These are phyloP conservation scores for Ceratina calcarata DNA, from an alignment of 1,140 invertebrate species.

Conservation along the genomic window DNA sequence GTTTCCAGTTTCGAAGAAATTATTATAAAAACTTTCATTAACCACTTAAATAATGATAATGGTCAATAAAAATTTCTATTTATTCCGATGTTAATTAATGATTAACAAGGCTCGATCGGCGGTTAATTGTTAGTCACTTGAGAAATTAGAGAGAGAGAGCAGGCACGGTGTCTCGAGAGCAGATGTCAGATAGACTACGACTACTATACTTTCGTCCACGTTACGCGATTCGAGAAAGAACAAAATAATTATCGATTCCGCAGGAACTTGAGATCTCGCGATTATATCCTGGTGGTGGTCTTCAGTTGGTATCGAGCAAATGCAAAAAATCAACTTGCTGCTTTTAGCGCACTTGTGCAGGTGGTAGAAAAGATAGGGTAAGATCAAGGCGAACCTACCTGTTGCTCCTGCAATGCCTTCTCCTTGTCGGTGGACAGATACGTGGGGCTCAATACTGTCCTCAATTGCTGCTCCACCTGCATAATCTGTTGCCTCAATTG, in stretches of 20 bases:
- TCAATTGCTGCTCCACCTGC: slow-evolving; percentile 91
- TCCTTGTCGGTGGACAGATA: slow-evolving; percentile 91
- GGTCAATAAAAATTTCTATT: not conserved
- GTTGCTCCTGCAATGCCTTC: slow-evolving; percentile 91
- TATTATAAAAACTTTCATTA: not conserved
- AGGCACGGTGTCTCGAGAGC: slow-evolving; percentile 16
- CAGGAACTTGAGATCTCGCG: slow-evolving; percentile 16
- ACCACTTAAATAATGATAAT: not conserved
- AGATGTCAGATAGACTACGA: slow-evolving; percentile 16
- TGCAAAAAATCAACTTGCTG: slow-evolving; percentile 72
- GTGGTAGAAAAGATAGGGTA: slow-evolving; percentile 49
- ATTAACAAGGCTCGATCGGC: slow-evolving; percentile 58
- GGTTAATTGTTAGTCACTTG: slow-evolving; percentile 55
- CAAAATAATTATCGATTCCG: not conserved
- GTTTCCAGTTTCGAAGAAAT: slow-evolving; percentile 22
- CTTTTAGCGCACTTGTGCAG: slow-evolving; percentile 73
- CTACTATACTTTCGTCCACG: slow-evolving; percentile 26
- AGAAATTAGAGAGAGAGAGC: slow-evolving; percentile 1
- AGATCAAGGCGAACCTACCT: slow-evolving; percentile 86
- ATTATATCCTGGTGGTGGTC: slow-evolving; percentile 70
- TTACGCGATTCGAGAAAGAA: not conserved
- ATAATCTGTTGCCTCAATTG: slow-evolving; percentile 90
- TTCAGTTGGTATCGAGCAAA: slow-evolving; percentile 77
- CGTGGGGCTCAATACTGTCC: slow-evolving; percentile 89
- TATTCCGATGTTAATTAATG: slow-evolving; percentile 3